Conservation (phyloP, 2,888 invertebrate genomes). For the Eupelmus urozonus region DNA sequence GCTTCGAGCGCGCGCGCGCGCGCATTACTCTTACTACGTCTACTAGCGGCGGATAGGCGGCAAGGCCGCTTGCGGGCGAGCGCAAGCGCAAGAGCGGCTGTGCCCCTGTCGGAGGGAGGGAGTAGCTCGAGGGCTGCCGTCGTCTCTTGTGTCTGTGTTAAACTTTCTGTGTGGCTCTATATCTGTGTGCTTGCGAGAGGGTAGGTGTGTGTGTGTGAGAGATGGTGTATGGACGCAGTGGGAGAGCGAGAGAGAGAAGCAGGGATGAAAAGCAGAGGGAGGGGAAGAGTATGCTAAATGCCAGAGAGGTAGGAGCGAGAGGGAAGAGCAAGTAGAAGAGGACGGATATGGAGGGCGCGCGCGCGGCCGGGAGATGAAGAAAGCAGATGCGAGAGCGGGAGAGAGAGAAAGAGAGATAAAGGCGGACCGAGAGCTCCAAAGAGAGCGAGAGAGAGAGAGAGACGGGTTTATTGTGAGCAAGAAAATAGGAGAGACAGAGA, state of each 20-base stretch:
- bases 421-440: constrained; percentile 27
- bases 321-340: neutral
- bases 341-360: neutral
- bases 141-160: neutral
- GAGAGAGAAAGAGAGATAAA: constrained; percentile 7
- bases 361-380: neutral
- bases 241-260: constrained; percentile 23
- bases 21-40: constrained; percentile 74
- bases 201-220: neutral
- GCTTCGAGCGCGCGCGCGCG: constrained; percentile 65
- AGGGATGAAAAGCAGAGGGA: constrained; percentile 3
- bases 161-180: neutral
- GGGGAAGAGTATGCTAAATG: constrained; percentile 13
- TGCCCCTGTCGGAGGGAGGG: constrained; percentile 14
- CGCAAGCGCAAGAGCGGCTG: constrained; percentile 60
- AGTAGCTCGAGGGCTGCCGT: neutral
- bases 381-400: neutral
- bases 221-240: neutral
- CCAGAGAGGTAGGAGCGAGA: neutral
- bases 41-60: constrained; percentile 64
- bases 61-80: constrained; percentile 38
- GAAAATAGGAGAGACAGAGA: constrained; percentile 17
- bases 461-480: constrained; percentile 37
- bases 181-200: neutral
- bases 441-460: constrained; percentile 17